phyloP scores from a whole-genome alignment of 2,797 vertebrate genomes.

The Cryptoprocta ferox region DNA sequence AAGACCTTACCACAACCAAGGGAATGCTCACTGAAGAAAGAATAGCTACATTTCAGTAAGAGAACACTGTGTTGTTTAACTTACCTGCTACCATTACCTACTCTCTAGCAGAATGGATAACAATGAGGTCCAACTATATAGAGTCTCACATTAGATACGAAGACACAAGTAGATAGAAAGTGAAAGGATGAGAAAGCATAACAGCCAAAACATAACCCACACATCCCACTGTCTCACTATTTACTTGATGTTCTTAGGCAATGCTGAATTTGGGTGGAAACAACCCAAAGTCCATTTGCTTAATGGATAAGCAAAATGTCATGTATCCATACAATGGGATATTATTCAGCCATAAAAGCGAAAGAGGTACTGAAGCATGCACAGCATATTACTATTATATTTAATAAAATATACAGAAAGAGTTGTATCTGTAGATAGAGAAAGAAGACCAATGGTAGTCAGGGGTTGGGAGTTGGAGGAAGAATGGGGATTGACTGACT shows the following conservation, averaged over 20 bases:
- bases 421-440: not conserved
- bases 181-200: not conserved
- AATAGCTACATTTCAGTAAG: not conserved
- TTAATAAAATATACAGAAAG: not conserved
- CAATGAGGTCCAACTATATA: not conserved
- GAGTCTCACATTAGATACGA: not conserved
- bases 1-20: not conserved
- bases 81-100: not conserved
- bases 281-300: not conserved
- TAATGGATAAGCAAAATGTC: not conserved
- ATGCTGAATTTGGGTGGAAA: not conserved
- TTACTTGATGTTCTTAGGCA: not conserved
- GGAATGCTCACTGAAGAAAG: not conserved
- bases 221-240: not conserved
- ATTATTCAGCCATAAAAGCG: not conserved
- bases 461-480: not conserved
- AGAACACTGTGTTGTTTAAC: not conserved
- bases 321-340: not conserved
- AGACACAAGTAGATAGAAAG: not conserved
- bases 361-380: not conserved
- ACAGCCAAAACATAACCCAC: not conserved
- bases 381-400: too few species aligned
- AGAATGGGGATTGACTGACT: not conserved
- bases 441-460: not conserved
- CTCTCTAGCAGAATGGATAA: not conserved